These are phyloP conservation scores for Microtus richardsoni DNA, from an alignment of 2,113 vertebrate genomes.

Conservation along the genomic window DNA sequence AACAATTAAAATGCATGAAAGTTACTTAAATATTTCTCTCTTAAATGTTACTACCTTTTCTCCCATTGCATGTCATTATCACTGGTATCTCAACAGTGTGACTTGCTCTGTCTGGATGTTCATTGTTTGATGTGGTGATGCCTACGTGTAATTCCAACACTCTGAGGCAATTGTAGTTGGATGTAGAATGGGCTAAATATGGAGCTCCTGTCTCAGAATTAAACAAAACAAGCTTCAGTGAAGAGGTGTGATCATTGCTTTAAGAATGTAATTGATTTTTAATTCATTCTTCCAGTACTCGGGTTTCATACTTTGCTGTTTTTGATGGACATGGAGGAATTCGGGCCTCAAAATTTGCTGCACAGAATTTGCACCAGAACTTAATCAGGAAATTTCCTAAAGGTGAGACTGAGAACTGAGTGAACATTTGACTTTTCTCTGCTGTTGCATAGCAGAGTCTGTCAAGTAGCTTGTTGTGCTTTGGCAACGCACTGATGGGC, in stretches of 20 bases:
- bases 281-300: slow-evolving; percentile 86
- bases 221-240: background rate
- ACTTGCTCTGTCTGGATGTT: background rate
- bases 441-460: background rate
- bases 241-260: background rate
- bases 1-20: background rate
- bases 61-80: background rate
- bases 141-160: background rate
- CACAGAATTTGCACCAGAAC: slow-evolving; percentile 94
- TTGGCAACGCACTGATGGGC: background rate
- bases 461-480: background rate
- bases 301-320: slow-evolving; percentile 94
- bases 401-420: slow-evolving; percentile 85
- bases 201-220: background rate
- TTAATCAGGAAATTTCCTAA: slow-evolving; percentile 94
- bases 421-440: rapidly evolving
- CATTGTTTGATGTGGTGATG: background rate
- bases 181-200: background rate
- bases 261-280: background rate
- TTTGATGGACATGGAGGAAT: slow-evolving; percentile 97
- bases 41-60: background rate
- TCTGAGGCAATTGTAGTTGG: background rate
- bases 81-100: background rate
- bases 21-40: background rate
- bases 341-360: slow-evolving; percentile 94